A percentile compares a stretch with the other conserved stretches of the same genome.
phyloP scores from a whole-genome alignment of 2,113 vertebrate genomes.

The Dicrurus megarhynchus region DNA sequence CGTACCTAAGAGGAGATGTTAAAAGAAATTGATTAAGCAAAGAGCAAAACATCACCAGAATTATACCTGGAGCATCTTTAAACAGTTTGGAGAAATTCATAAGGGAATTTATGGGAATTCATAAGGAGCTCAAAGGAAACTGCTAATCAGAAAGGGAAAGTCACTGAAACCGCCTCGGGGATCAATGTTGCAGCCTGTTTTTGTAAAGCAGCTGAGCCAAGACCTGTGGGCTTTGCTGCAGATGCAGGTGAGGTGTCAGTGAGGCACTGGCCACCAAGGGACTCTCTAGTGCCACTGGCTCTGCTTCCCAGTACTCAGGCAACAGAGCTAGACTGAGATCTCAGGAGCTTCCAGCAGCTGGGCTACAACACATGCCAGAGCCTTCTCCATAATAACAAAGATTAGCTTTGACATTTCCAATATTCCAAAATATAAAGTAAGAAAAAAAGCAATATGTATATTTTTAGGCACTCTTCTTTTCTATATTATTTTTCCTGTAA shows the following conservation, averaged over 20 bases:
- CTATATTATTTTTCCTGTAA: background rate
- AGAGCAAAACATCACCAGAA: background rate
- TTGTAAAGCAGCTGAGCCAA: background rate
- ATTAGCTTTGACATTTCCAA: constrained; percentile 13
- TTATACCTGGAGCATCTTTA: background rate
- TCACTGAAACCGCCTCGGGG: background rate
- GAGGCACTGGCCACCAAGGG: background rate
- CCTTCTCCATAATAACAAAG: background rate
- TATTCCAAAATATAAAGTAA: background rate
- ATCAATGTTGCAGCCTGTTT: background rate
- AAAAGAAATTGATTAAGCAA: background rate
- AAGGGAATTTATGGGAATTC: background rate
- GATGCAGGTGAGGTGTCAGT: background rate
- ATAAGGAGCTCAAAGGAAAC: background rate
- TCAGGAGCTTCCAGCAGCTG: background rate
- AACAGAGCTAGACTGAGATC: background rate
- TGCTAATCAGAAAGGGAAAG: background rate
- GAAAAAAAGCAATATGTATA: background rate
- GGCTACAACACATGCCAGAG: background rate
- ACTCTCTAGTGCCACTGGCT: background rate
- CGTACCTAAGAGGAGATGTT: background rate
- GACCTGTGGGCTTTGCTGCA: background rate
- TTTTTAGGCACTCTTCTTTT: background rate
- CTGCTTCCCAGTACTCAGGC: background rate
- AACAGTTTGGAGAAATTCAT: background rate